These are phyloP conservation scores for Scaptomyza hsui DNA, from an alignment of 1,140 invertebrate species.

Conservation along the genomic window DNA sequence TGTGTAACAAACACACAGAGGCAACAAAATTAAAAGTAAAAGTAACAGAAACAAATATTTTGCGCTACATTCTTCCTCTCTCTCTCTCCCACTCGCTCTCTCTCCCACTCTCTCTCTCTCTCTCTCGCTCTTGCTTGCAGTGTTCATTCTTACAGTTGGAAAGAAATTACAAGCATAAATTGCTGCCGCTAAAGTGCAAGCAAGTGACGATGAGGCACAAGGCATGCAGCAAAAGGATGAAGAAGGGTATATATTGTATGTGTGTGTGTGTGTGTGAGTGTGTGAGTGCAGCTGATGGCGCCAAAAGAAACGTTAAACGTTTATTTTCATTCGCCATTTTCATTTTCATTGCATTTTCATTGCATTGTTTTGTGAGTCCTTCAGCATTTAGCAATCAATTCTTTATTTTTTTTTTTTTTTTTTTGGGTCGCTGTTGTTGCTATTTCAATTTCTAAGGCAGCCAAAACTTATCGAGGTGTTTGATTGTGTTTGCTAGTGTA, in stretches of 20 bases:
- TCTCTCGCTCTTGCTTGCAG: neutral
- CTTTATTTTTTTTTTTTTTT: neutral
- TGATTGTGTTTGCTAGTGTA: conserved; percentile 8
- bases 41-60: conserved; percentile 37
- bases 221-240: neutral
- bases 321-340: conserved; percentile 54
- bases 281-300: conserved; percentile 28
- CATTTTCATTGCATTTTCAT: conserved; percentile 54
- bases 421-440: conserved; percentile 17
- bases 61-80: neutral
- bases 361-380: conserved; percentile 55
- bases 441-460: conserved; percentile 53
- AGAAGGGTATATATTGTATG: too few relatives aligned
- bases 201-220: conserved; percentile 41
- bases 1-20: conserved; percentile 44
- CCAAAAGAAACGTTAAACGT: conserved; percentile 48
- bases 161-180: conserved; percentile 50
- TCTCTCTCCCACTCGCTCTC: neutral
- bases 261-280: neutral
- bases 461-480: conserved; percentile 39
- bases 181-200: conserved; percentile 44
- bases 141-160: conserved; percentile 4
- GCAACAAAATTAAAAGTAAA: conserved; percentile 52
- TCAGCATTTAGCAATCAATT: conserved; percentile 56
- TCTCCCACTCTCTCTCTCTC: neutral